Conservation (phyloP, 2,888 invertebrate species). For the Leptothorax acervorum region DNA sequence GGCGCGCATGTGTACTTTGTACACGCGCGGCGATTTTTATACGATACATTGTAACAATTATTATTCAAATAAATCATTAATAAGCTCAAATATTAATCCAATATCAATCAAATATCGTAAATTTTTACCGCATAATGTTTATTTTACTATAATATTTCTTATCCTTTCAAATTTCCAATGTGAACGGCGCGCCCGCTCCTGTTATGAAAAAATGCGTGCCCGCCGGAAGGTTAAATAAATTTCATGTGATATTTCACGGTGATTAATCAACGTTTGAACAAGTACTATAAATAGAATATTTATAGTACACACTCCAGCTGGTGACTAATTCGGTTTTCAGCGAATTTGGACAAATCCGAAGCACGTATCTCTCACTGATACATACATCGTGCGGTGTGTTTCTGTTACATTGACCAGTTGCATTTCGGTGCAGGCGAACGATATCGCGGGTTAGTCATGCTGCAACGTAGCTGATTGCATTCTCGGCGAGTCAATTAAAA, state of each 20-base stretch:
- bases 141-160: too few species aligned
- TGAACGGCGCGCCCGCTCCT: too few species aligned
- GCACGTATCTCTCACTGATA: slow-evolving; percentile 13
- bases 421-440: neutral
- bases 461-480: slow-evolving; percentile 27
- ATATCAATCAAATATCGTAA: too few species aligned
- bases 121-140: too few species aligned
- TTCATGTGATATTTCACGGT: neutral
- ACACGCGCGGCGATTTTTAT: too few species aligned
- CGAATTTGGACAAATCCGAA: neutral
- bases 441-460: slow-evolving; percentile 2
- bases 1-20: too few species aligned
- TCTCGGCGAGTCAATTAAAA: slow-evolving; percentile 49
- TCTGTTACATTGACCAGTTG: slow-evolving; percentile 6
- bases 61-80: too few species aligned
- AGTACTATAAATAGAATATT: neutral
- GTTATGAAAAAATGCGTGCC: too few species aligned
- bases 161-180: too few species aligned
- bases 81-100: too few species aligned
- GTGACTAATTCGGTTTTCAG: slow-evolving; percentile 1
- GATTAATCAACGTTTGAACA: neutral
- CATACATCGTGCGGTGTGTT: neutral
- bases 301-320: neutral
- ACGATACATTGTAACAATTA: too few species aligned
- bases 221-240: neutral